phyloP scores from a whole-genome alignment of 2,113 vertebrate species.

The Apteryx mantelli region DNA sequence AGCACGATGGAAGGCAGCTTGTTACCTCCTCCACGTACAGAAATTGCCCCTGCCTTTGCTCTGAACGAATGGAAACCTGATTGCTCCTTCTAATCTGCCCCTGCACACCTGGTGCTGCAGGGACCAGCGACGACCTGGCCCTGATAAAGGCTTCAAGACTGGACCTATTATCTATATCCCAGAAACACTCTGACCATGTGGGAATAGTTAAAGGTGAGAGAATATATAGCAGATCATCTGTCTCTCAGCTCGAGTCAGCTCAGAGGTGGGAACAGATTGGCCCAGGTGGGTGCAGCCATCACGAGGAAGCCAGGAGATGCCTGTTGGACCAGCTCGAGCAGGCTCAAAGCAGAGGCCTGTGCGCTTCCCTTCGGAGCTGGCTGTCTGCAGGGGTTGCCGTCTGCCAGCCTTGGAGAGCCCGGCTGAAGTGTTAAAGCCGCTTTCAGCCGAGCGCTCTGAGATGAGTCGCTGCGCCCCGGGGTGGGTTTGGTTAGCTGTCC shows the following conservation, averaged over 20 bases:
- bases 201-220: constrained; percentile 51
- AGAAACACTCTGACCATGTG: constrained; percentile 1
- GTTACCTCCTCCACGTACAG: neutral
- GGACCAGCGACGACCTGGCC: constrained; percentile 12
- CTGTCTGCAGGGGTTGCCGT: neutral
- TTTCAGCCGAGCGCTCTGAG: neutral
- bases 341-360: neutral
- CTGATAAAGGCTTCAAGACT: constrained; percentile 52
- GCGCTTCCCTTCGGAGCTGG: accelerated
- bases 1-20: neutral
- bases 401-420: neutral
- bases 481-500: neutral
- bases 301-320: neutral
- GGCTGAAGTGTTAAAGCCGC: neutral
- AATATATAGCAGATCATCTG: constrained; percentile 43
- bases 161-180: neutral
- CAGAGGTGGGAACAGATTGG: constrained; percentile 20
- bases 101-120: neutral
- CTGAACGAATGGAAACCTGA: constrained; percentile 7
- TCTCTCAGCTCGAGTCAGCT: constrained; percentile 36
- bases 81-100: neutral
- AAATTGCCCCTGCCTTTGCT: neutral
- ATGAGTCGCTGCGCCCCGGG: neutral
- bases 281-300: constrained; percentile 36
- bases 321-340: neutral